Conservation (phyloP, 2,888 invertebrate species). For the Tenthredo livida region DNA sequence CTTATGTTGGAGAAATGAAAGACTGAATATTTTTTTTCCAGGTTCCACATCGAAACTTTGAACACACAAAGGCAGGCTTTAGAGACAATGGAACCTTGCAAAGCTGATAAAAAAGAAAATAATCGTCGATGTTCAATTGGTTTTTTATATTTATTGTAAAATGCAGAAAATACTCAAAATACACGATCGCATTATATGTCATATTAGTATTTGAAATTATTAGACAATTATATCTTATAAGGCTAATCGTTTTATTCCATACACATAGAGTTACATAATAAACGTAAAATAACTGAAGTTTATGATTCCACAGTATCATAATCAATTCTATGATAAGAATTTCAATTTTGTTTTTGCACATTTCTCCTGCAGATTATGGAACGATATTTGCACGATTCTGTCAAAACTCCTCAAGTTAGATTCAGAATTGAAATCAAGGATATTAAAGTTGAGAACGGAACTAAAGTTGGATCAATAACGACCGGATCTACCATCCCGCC, state of each 20-base stretch:
- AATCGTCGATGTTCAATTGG: not conserved
- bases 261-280: slow-evolving; percentile 24
- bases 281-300: slow-evolving; percentile 1
- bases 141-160: not conserved
- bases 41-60: not conserved
- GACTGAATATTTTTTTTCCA: not conserved
- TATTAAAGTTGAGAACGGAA: not conserved
- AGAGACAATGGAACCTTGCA: not conserved
- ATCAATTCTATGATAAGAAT: not conserved
- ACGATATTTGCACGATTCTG: slow-evolving; percentile 1
- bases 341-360: not conserved
- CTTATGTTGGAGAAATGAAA: not conserved
- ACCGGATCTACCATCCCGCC: slow-evolving; percentile 79
- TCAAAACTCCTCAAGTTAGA: not conserved
- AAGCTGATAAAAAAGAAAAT: not conserved
- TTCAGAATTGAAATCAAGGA: slow-evolving; percentile 31
- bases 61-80: not conserved
- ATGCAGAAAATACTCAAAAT: not conserved
- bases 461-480: slow-evolving; percentile 74
- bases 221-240: not conserved
- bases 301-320: not conserved
- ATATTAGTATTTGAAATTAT: not conserved
- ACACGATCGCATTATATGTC: not conserved
- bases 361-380: not conserved
- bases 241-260: slow-evolving; percentile 28